Evolutionary conservation across 92 coral and sea anemone genomes (phyloP), one percentile per base, ranked within the genome.

Genomic region (Phymanthus crucifer): DNA sequence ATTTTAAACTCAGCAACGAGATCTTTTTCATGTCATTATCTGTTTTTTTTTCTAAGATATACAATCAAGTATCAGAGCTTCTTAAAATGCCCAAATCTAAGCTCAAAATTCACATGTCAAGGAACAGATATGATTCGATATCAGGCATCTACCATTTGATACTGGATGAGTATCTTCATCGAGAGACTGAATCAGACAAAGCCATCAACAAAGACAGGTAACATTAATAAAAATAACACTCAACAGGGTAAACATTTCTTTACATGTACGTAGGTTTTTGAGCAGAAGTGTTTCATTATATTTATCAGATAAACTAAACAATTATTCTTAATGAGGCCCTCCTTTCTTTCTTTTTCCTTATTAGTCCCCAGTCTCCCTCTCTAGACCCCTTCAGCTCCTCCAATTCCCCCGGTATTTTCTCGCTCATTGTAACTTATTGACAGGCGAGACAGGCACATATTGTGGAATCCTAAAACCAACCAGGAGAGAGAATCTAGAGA

Each of bases 81-180:
- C 83, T 86, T 84, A 94, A 93, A 74, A 85, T 93, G 66, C 79
- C 85, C 33, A 90, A 83, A 71, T 75, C 94, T 40, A 91, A 91
- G 77, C 90, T 95, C 31, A 87, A 87, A 18, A 50, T 77, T 1
- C 92, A 91, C 81, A 91, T 95, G 17, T 84, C 86, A 14, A 88
- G 86, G 76, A 87, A 91, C 24, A 78, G 94, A 32, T 89, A 84
- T 70, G 99, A 95, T 85, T 85, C 97, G 40, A 77, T 93, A 2
- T 89, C 91, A 18, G 97, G 95, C 11, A 91, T 93, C 21, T 93
- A 93, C 66, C 83, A 90, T 76, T 85, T 93, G 23, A 40, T 91
- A 6, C 58, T 95, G 40, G 95, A 93, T 70, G 94, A 93, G 52
- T 93, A 93, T 83, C 73, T 84, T 65, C 83, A 87, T 37, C 72